A percentile compares a stretch with the other conserved stretches of the same genome.
Conservation (phyloP, 2,888 invertebrate species). For the Himalopsyche anomala region DNA sequence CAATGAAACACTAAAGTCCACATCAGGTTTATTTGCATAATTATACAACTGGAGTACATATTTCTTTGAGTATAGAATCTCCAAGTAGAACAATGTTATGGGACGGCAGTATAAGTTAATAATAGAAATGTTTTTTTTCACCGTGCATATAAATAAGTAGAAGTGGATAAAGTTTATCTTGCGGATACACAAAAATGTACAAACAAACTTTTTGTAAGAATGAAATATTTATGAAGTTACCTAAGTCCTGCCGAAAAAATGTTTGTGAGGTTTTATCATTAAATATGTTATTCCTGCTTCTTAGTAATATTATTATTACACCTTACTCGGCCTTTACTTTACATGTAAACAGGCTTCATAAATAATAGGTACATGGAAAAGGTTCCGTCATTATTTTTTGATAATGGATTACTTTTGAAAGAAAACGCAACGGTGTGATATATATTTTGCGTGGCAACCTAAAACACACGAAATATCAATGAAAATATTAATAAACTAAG, state of each 20-base stretch:
- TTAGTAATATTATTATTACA: no score
- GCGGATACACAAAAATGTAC: conserved; percentile 1
- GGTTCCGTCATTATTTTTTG: no score
- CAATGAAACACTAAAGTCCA: conserved; percentile 26
- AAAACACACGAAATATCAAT: no score
- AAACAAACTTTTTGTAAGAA: conserved; percentile 4
- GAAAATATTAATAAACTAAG: no score
- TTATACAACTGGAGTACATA: conserved; percentile 26
- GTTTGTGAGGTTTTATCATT: not conserved
- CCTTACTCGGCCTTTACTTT: no score
- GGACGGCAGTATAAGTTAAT: not conserved
- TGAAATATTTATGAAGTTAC: not conserved
- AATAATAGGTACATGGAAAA: no score
- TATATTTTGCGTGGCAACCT: no score
- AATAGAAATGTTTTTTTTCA: not conserved
- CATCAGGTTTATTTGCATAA: not conserved
- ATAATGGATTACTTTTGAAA: no score
- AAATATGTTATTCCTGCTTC: no score
- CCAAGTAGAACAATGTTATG: not conserved
- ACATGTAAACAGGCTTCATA: no score
- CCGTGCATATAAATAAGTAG: not conserved
- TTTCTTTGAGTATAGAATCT: not conserved
- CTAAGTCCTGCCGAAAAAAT: not conserved
- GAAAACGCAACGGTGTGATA: no score
- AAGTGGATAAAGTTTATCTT: conserved; percentile 8